Conservation (phyloP, 2,113 vertebrate species). For the Xiphorhynchus elegans region DNA sequence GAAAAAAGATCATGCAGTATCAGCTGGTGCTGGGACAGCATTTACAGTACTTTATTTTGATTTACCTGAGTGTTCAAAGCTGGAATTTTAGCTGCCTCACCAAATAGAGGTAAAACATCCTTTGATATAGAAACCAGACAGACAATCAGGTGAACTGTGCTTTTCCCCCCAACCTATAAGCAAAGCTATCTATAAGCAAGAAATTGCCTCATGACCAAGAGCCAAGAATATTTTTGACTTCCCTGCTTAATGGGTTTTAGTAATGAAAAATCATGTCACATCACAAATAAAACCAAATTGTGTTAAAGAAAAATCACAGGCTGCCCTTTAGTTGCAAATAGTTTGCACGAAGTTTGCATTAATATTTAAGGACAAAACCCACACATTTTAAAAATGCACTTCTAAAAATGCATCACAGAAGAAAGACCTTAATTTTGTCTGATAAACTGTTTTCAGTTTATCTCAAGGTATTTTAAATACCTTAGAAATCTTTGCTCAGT, state of each 20-base stretch:
- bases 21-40: neutral
- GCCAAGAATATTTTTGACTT: constrained; percentile 1
- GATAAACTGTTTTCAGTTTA: neutral
- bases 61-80: neutral
- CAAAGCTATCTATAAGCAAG: neutral
- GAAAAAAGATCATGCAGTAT: neutral
- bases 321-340: neutral
- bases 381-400: neutral
- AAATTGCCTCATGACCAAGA: neutral
- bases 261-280: neutral
- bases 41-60: neutral
- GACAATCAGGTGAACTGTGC: neutral
- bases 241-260: neutral
- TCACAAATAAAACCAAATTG: neutral
- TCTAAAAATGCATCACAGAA: neutral
- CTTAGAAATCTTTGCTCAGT: neutral
- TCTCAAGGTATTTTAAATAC: neutral
- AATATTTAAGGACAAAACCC: neutral
- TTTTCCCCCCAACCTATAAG: neutral
- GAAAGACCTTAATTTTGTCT: neutral
- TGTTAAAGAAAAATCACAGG: neutral
- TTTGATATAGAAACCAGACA: neutral
- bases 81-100: neutral
- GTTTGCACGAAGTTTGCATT: neutral
- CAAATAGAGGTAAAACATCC: neutral